phyloP scores from a whole-genome alignment of 2,888 invertebrate species.

The Micoletzkya japonica region DNA sequence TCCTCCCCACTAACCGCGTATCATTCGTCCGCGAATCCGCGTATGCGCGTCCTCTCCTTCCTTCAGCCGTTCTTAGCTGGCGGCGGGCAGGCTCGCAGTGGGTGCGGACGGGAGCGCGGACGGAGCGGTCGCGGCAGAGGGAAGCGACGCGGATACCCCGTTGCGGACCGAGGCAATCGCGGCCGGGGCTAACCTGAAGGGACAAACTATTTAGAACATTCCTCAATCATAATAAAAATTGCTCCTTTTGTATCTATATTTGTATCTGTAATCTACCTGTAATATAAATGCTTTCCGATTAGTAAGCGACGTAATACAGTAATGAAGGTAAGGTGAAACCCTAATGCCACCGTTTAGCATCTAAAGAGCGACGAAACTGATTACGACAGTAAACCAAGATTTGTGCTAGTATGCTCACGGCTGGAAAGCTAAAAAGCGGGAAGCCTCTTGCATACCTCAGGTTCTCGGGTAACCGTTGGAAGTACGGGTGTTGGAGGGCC shows the following conservation, averaged over 20 bases:
- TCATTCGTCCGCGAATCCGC: too few relatives aligned
- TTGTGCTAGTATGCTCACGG: too few relatives aligned
- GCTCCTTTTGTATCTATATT: neutral
- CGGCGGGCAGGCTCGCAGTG: neutral
- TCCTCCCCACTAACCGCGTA: too few relatives aligned
- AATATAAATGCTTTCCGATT: neutral
- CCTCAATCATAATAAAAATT: neutral
- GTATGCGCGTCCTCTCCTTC: too few relatives aligned
- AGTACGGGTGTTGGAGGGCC: conserved; percentile 88
- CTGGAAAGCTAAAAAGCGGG: too few relatives aligned
- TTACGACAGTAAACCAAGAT: too few relatives aligned
- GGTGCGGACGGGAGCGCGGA: neutral
- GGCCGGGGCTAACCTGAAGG: neutral
- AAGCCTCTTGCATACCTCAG: too few relatives aligned
- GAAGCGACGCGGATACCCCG: neutral
- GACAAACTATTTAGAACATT: too few relatives aligned
- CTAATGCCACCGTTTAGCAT: too few relatives aligned
- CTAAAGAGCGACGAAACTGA: too few relatives aligned
- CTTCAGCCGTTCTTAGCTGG: neutral
- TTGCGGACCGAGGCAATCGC: neutral
- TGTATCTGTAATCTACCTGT: neutral
- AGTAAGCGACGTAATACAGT: too few relatives aligned
- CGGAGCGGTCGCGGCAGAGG: neutral
- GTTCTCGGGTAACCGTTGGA: conserved; percentile 66
- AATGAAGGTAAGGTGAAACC: too few relatives aligned